Evolutionary conservation across 1,140 invertebrate genomes (phyloP), one percentile per base, ranked within the genome.

Genomic region (Contarinia nasturtii): DNA sequence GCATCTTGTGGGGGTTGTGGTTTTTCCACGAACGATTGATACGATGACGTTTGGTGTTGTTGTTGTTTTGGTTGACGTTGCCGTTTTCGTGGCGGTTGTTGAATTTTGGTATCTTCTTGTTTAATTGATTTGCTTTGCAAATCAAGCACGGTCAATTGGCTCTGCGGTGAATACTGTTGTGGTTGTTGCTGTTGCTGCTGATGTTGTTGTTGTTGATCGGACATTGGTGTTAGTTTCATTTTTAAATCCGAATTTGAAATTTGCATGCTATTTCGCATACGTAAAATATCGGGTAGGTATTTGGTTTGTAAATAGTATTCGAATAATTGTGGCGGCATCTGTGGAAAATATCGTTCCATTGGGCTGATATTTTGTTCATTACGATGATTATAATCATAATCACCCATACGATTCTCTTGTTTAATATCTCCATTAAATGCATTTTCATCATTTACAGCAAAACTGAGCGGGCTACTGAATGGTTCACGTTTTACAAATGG

Each of bases 251-350:
- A 27, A 27, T 27, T 27, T 27, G 60, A 57, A 48, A 61, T 81
- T 55, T 86, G 82, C 15, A 82, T 83, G 58, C 82, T 79, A 54
- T 79, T 82, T 41, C 81, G 67, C 46, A 74, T 64, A 2, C 75
- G 67, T 51, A 75, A 75, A 21, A 76, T 67, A 52, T 80, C 77
- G 3, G 79, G 78, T 57, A 82, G 70, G 66, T 80, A 80, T 67
- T 81, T 82, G 47, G 74, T 73, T 51, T 80, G 76, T 48, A 84
- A 65, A 59, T 80, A 82, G 51, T 78, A 76, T 55, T 79, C 77
- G 57, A 80, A 80, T 50, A 78, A 54, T 0, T 75, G 72, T 14
- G 76, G 76, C 0, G 76, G 75, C 1, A 77, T 75, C 7, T 75
- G 57, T 2, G 69, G 69, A 21, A 75, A 74, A 45, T 73, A 66